Conservation (phyloP, 2,113 vertebrate genomes). For the Cochlearius cochlearius region DNA sequence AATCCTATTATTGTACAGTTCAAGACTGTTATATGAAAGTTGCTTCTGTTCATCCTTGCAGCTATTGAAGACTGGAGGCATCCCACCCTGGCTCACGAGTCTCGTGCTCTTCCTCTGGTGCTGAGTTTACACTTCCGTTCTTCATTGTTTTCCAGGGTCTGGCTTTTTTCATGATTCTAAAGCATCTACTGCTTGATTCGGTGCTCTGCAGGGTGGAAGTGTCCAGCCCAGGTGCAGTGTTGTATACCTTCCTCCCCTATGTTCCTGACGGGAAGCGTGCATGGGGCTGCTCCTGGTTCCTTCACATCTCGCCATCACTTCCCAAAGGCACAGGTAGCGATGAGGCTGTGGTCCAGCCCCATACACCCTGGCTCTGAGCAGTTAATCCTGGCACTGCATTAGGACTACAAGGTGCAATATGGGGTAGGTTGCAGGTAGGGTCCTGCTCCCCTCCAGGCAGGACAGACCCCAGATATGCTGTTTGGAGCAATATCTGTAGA, state of each 20-base stretch:
- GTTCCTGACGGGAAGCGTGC: background rate
- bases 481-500: background rate
- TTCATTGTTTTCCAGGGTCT: background rate
- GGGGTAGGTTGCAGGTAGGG: background rate
- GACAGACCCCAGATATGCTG: background rate
- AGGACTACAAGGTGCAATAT: background rate
- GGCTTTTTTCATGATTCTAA: background rate
- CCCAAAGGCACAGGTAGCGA: background rate
- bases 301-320: background rate
- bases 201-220: background rate
- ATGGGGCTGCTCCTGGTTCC: fast-evolving
- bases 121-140: background rate
- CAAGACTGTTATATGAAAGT: background rate
- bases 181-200: background rate
- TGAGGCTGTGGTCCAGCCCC: background rate
- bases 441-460: background rate
- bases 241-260: background rate
- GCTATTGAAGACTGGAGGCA: background rate
- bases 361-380: background rate
- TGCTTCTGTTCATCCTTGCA: background rate
- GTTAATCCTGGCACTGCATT: background rate
- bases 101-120: background rate
- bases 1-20: background rate
- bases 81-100: background rate
- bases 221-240: background rate